Evolutionary conservation across 92 coral and sea anemone genomes (phyloP).

Genomic region (Zoanthus sociatus): DNA sequence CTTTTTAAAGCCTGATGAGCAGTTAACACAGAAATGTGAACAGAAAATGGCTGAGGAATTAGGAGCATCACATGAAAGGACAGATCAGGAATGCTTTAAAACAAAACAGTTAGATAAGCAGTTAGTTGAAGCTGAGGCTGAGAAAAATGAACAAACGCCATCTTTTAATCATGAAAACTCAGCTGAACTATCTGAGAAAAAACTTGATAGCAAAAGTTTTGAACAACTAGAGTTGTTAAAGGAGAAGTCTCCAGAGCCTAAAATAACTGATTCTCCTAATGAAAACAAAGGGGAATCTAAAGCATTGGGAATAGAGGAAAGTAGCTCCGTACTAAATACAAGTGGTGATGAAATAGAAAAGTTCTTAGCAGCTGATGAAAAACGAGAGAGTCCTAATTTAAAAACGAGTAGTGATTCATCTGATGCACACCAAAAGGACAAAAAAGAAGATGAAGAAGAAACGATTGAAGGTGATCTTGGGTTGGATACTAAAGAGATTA

Average conservation of each 20-base stretch:
- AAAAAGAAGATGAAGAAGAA: background rate
- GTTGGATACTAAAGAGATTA: background rate
- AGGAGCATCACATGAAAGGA: background rate
- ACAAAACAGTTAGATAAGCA: background rate
- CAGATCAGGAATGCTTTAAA: background rate
- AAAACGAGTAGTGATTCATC: background rate
- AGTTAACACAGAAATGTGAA: background rate
- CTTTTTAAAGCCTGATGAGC: background rate
- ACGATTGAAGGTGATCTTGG: background rate
- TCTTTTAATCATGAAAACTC: background rate
- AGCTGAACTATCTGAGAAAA: background rate
- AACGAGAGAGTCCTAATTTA: background rate
- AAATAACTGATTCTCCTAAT: background rate
- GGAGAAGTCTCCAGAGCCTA: background rate
- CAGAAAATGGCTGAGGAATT: background rate
- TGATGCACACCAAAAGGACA: background rate
- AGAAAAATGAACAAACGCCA: conserved; percentile 1
- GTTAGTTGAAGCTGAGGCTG: background rate
- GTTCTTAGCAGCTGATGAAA: background rate
- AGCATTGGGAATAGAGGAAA: background rate
- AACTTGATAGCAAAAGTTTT: background rate
- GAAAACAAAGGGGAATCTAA: background rate
- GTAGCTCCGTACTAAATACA: background rate
- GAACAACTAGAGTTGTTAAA: background rate
- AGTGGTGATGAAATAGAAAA: background rate